Base-by-base conservation (phyloP, 2,888 invertebrate species). In the Mellilla xanthometata region DNA sequence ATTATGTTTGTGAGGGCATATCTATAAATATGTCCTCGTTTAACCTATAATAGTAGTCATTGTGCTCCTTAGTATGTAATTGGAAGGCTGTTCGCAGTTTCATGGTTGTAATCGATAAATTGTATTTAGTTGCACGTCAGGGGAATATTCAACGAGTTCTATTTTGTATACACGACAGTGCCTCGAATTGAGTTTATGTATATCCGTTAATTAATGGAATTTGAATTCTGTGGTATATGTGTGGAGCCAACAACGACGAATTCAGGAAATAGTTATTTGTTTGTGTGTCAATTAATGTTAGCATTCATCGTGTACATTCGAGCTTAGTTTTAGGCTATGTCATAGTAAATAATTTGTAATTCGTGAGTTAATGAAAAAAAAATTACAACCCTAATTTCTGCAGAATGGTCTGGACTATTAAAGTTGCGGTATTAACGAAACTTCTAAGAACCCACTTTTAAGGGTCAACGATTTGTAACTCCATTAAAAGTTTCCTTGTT, bases 401-500 rank as follows among this genome's bases (percentile, higher is more conserved):
- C 26, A 15, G 43, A 56, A 43, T 42, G 26, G 47, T 31, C 41
- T 44, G 29, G 30, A 15, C 48, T 33, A 50, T 32, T 44, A 31
- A 52, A 57, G 32, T 54, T 49, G 39, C 40, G 49, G 47, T 44
- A 38, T 42, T 53, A 51, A 47, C 31, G 38, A 28, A 58, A 55
- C 55, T 55, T 53, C 43, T 35, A 48, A 58, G 49, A 62, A 68
- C 68, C 61, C 68, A 60, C 68, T 69, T 69, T 78, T 76, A 60
- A 68, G 72, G 79, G 77, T 81, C 78, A 80, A 80, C 74, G 76
- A 80, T 81, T 84, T 76, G 77, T 85, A 81, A 83, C 79, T 85
- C 79, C 83, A 87, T 87, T 85, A 87, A 86, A 86, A 85, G 78
- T 86, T 84, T 77, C 72, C 81, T 77, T 81, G 82, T 84, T 84